Base-by-base conservation (phyloP, 2,888 invertebrate genomes). In the Odontocerum albicorne region DNA sequence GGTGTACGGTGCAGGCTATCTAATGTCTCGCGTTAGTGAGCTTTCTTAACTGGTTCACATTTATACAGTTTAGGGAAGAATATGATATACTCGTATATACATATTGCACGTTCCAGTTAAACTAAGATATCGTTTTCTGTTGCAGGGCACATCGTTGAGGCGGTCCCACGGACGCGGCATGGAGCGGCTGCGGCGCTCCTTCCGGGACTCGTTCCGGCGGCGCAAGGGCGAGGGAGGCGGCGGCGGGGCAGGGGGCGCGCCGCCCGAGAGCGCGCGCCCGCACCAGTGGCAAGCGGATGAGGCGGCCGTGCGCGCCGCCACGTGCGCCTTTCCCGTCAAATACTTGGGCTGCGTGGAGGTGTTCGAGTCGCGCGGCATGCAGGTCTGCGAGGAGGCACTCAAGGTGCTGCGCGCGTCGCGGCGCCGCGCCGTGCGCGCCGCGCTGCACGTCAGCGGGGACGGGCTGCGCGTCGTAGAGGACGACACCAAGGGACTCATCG, bases 271-370 rank as follows among this genome's bases (percentile, higher is more conserved):
- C 61, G 93, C 92, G 58, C 95, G 96, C 70, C 96, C 96, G 22
- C 96, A 96, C 73, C 95, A 95, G 71, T 98, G 97, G 97, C 95
- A 96, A 72, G 91, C 96, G 33, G 99, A 99, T 75, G 99, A 99
- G 72, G 87, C 90, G 50, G 93, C 96, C 45, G 99, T 99, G 19
- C 82, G 97, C 39, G 90, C 92, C 50, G 96, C 96, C 61, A 95
- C 95, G 10, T 99, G 99, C 79, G 92, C 90, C 67, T 99, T 99
- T 79, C 88, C 92, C 64, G 98, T 99, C 65, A 96, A 98, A 84
- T 99, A 99, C 77, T 82, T 99, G 68, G 99, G 99, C 62, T 96
- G 97, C 73, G 96, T 98, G 42, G 99, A 99, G 78, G 99, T 99
- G 32, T 98, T 95, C 77, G 99, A 99, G 77, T 97, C 97, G 6